A percentile compares a stretch with the other conserved stretches of the same genome.
Evolutionary conservation across 1,140 invertebrate species (phyloP).

Genomic region (Anoplolepis gracilipes): DNA sequence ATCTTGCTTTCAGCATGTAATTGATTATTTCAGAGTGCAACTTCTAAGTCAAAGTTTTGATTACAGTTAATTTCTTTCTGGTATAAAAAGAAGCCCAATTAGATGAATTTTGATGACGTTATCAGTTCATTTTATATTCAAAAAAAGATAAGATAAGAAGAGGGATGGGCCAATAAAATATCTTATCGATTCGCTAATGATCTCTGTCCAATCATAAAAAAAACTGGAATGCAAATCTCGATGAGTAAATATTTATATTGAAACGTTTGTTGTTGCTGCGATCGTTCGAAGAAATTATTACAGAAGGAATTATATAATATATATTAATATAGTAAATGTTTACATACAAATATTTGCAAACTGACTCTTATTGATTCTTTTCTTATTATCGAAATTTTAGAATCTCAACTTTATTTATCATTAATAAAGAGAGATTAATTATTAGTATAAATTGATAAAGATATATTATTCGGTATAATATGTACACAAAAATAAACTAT

Average conservation of each 20-base stretch:
- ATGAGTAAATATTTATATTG: slow-evolving; percentile 17
- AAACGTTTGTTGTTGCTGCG: not conserved
- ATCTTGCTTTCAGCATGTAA: not conserved
- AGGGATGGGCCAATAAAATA: not conserved
- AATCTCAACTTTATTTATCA: slow-evolving; percentile 11
- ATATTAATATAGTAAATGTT: slow-evolving; percentile 11
- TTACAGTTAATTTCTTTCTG: not conserved
- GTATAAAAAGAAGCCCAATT: not conserved
- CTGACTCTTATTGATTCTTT: not conserved
- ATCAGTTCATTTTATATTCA: not conserved
- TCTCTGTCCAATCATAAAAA: slow-evolving; percentile 24
- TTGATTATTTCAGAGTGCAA: not conserved
- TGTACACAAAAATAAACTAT: not conserved
- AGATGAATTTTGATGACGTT: not conserved
- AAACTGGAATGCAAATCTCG: not conserved
- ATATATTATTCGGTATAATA: not conserved
- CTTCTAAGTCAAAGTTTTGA: not conserved
- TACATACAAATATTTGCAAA: not conserved
- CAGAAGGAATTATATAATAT: not conserved
- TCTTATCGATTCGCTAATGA: not conserved
- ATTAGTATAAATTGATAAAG: slow-evolving; percentile 19
- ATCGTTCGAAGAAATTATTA: not conserved
- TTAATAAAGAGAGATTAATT: not conserved
- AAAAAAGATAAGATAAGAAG: not conserved
- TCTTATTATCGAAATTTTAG: not conserved